Conservation (phyloP, 2,797 vertebrate species). For the Sorex maritimensis region DNA sequence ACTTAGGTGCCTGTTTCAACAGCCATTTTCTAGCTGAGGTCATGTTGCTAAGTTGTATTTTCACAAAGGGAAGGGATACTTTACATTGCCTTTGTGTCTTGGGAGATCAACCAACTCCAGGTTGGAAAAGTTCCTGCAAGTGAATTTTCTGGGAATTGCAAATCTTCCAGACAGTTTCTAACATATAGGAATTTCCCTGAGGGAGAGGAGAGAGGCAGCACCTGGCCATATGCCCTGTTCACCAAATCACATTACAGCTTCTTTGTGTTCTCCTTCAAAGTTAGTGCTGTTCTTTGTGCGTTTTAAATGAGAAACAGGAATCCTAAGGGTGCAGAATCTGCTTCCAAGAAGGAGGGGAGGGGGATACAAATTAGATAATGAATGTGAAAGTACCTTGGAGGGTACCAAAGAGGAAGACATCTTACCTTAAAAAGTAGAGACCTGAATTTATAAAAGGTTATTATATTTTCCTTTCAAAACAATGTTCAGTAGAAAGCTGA, state of each 20-base stretch:
- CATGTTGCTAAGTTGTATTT: conserved; percentile 33
- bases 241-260: rapidly evolving
- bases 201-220: not conserved
- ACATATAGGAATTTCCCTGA: not conserved
- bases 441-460: not conserved
- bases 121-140: not conserved
- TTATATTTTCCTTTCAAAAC: not conserved
- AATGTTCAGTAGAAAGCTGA: not conserved
- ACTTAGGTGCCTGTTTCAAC: not conserved
- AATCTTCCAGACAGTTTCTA: not conserved
- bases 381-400: not conserved
- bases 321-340: no score
- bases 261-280: not conserved
- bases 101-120: not conserved
- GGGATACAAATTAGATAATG: not conserved
- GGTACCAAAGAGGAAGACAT: not conserved
- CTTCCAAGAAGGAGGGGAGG: not conserved
- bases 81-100: not conserved
- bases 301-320: conserved; percentile 1
- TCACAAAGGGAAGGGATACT: not conserved
- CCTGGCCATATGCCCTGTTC: not conserved
- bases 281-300: not conserved
- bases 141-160: conserved; percentile 15
- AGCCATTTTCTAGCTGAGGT: conserved; percentile 56
- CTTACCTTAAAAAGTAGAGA: not conserved